Percentiles rank a stretch among this genome's conserved stretches.
phyloP scores from a whole-genome alignment of 2,113 vertebrate species.

The Pitta sordida region DNA sequence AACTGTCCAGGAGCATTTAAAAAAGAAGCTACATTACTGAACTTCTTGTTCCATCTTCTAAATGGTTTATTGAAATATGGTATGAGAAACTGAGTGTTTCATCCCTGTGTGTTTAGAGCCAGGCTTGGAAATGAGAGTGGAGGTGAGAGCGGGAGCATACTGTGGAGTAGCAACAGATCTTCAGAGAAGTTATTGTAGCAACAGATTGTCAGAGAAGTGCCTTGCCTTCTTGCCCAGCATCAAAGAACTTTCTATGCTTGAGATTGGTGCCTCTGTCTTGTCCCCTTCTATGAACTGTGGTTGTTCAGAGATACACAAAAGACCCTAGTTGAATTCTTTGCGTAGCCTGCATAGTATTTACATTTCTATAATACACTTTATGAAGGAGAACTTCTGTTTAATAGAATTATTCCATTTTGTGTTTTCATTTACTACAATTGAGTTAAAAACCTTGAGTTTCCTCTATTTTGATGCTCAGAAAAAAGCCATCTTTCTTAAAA shows the following conservation, averaged over 20 bases:
- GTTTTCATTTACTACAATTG: background rate
- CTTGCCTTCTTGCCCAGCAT: background rate
- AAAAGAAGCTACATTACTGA: background rate
- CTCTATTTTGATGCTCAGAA: background rate
- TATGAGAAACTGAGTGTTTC: background rate
- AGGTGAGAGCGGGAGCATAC: background rate
- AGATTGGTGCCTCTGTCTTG: background rate
- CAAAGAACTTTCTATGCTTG: background rate
- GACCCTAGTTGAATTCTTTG: background rate
- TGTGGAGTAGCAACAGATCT: background rate
- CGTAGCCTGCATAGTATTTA: background rate
- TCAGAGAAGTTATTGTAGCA: background rate
- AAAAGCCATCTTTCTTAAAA: background rate
- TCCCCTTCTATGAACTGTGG: background rate
- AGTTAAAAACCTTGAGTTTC: background rate
- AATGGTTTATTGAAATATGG: background rate
- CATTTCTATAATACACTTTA: background rate
- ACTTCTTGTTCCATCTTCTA: background rate
- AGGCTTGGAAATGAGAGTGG: background rate
- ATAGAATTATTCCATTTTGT: background rate
- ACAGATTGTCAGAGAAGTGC: background rate
- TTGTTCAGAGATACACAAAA: background rate
- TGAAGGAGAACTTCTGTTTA: background rate
- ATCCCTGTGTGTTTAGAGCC: background rate
- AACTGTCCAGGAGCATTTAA: slow-evolving; percentile 21